These are phyloP conservation scores for Drosophila picticornis DNA, from an alignment of 2,888 invertebrate genomes.

Conservation along the genomic window DNA sequence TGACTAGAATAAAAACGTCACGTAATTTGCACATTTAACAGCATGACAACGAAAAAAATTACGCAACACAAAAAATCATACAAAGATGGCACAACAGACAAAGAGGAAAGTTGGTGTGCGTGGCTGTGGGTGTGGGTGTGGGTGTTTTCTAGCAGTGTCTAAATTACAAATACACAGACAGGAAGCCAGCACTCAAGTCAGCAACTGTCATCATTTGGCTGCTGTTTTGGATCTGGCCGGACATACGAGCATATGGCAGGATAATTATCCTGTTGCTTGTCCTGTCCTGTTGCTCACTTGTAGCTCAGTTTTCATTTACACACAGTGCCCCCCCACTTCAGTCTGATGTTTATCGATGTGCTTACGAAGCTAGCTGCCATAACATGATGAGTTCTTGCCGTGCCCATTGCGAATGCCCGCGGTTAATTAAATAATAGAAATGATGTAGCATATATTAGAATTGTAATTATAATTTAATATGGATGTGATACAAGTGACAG, in stretches of 20 bases:
- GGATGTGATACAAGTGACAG: neutral
- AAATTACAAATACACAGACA: conserved; percentile 71
- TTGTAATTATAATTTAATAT: neutral
- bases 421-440: conserved; percentile 48
- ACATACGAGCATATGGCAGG: conserved; percentile 69
- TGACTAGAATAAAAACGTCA: conserved; percentile 65
- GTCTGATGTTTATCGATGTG: conserved; percentile 61
- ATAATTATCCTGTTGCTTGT: conserved; percentile 76
- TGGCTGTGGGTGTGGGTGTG: conserved; percentile 9
- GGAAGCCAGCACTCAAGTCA: conserved; percentile 50
- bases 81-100: conserved; percentile 2
- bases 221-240: conserved; percentile 48
- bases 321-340: conserved; percentile 40
- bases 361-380: conserved; percentile 43
- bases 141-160: conserved; percentile 37
- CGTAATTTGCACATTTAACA: conserved; percentile 79
- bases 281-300: conserved; percentile 32
- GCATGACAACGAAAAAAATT: conserved; percentile 67
- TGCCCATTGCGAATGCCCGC: conserved; percentile 11
- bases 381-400: conserved; percentile 46
- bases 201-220: conserved; percentile 50
- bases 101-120: neutral
- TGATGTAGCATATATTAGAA: conserved; percentile 15
- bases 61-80: conserved; percentile 35
- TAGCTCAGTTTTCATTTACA: conserved; percentile 42